These are phyloP conservation scores for Thaumetopoea pityocampa DNA, from an alignment of 1,140 invertebrate species.

Conservation along the genomic window DNA sequence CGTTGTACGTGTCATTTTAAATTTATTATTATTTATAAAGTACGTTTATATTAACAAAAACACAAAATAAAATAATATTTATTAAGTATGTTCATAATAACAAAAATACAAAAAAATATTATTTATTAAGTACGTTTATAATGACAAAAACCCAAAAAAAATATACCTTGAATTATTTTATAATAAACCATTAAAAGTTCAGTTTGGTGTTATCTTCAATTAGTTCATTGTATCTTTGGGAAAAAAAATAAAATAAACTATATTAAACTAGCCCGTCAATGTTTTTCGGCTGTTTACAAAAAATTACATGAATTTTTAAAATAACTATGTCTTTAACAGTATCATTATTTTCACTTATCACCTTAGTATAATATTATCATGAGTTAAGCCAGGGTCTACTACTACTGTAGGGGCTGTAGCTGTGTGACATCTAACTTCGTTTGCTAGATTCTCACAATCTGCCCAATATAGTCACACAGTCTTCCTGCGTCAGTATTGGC, in stretches of 20 bases:
- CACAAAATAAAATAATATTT: constrained; percentile 45
- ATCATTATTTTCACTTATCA: too few relatives aligned
- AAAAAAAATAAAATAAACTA: constrained; percentile 1
- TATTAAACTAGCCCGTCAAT: too few relatives aligned
- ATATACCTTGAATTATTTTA: constrained; percentile 69
- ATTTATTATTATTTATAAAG: constrained; percentile 65
- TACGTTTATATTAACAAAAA: constrained; percentile 67
- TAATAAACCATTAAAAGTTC: constrained; percentile 70
- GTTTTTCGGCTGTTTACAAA: too few relatives aligned
- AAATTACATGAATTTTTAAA: neutral
- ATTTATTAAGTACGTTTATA: constrained; percentile 65
- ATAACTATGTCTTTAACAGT: too few relatives aligned
- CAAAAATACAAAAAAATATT: too few relatives aligned
- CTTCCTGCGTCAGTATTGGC: too few relatives aligned
- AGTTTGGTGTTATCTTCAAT: constrained; percentile 48
- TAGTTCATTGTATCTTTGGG: constrained; percentile 16
- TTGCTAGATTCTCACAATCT: too few relatives aligned
- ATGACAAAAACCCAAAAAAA: constrained; percentile 61
- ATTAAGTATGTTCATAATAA: constrained; percentile 73
- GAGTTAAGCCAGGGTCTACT: too few relatives aligned
- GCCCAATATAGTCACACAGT: too few relatives aligned
- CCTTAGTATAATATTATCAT: too few relatives aligned
- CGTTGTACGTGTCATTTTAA: constrained; percentile 71
- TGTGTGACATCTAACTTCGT: too few relatives aligned
- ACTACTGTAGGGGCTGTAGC: too few relatives aligned